Base-by-base conservation (phyloP, 1,140 invertebrate genomes). In the Rhopalosiphum maidis region DNA sequence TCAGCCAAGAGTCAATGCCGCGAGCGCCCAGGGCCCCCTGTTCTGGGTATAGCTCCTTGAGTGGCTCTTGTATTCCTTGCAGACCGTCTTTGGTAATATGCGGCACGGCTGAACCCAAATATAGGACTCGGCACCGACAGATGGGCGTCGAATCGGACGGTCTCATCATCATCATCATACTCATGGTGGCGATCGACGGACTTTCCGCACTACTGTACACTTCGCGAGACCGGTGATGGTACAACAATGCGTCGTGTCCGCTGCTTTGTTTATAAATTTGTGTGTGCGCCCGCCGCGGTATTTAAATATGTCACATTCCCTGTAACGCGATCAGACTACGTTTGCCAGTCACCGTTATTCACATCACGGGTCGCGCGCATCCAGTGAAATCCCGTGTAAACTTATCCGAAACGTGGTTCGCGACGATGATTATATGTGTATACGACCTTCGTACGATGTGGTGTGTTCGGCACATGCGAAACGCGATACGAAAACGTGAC, bases 71-170 rank as follows among this genome's bases (percentile, higher is more conserved):
- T 93, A 99, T 99, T 30, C 99, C 99, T 95, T 99, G 97, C 35
- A 99, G 96, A 37, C 99, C 99, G 95, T 99, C 98, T 95, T 99
- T 99, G 94, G 99, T 99, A 95, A 99, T 97, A 94, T 99, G 98
- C 11, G 99, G 99, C 94, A 99, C 99, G 1, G 99, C 98, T 94
- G 98, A 99, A 77, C 99, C 99, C 94, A 99, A 96, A 95, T 99
- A 99, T 86, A 99, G 96, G n/a, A 99, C 99, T 91, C 99, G 97
- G 95, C 99, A 99, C 94, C 98, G 96, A 95, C 98, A 99, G 94
- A 99, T 99, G 94, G 98, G 98, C 94, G 98, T 99, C 93, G 98
- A 97, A n/a, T 94, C 94, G 30, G 60, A 25, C 35, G 93, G 89
- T 83, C 82, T 86, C 51, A 48, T 54, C 37, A 88, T 60, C 68